Evolutionary conservation across 2,113 vertebrate species (phyloP).

Genomic region (Sinosuthora webbiana): DNA sequence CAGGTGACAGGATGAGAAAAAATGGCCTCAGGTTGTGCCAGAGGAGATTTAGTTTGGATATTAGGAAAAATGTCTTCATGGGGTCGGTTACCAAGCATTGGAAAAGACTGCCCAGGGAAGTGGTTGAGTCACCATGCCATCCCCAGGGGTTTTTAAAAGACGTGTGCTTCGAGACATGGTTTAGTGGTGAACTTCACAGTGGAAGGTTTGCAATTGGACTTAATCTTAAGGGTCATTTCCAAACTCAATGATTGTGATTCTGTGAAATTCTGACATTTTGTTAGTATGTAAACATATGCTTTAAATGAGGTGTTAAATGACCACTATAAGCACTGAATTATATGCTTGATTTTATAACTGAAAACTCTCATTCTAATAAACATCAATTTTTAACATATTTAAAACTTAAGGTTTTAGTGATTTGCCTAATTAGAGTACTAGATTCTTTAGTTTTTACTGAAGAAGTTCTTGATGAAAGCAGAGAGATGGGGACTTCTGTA

Average conservation of each 20-base stretch:
- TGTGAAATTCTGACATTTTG: background rate
- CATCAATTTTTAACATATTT: background rate
- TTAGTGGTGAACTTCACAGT: background rate
- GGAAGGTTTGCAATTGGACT: background rate
- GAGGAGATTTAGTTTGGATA: background rate
- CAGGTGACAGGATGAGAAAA: background rate
- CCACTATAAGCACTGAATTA: background rate
- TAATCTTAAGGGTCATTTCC: background rate
- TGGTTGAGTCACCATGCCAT: background rate
- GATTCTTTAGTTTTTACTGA: background rate
- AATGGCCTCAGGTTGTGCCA: background rate
- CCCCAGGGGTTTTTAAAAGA: background rate
- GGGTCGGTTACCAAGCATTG: background rate
- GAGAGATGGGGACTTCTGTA: background rate
- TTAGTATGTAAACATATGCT: background rate
- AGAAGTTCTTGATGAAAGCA: background rate
- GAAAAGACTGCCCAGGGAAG: background rate
- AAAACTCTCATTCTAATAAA: background rate
- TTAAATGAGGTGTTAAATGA: background rate
- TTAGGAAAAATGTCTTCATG: background rate
- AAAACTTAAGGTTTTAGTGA: background rate
- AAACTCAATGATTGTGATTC: background rate
- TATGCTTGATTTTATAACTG: background rate
- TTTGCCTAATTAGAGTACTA: background rate
- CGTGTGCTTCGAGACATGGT: accelerated